These are phyloP conservation scores for Neopelma chrysocephalum DNA, from an alignment of 2,797 vertebrate genomes.

Conservation along the genomic window DNA sequence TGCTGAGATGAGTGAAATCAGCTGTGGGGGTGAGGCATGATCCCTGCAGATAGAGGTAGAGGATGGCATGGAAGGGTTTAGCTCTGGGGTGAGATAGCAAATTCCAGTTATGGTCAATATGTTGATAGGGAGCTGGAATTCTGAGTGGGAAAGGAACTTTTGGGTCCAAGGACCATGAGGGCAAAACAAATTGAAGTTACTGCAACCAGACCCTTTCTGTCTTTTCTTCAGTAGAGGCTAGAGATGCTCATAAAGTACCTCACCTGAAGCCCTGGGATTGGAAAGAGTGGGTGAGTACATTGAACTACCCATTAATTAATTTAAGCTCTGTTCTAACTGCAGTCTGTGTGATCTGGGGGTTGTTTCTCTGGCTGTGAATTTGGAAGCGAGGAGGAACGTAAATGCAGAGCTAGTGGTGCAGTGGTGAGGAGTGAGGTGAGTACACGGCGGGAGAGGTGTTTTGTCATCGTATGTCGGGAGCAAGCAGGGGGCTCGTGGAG, in stretches of 20 bases:
- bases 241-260: neutral
- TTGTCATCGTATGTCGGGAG: rapidly evolving
- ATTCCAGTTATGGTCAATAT: neutral
- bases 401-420: neutral
- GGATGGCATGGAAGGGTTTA: neutral
- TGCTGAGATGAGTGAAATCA: neutral
- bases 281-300: neutral
- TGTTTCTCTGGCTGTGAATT: neutral
- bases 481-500: neutral
- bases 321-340: neutral
- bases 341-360: rapidly evolving
- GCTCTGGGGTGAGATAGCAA: neutral
- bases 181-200: neutral
- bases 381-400: neutral
- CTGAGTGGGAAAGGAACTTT: rapidly evolving
- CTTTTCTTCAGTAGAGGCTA: neutral
- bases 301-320: neutral
- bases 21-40: neutral
- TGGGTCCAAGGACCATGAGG: rapidly evolving
- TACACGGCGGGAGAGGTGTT: rapidly evolving
- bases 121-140: neutral
- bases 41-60: neutral
- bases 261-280: rapidly evolving
- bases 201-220: rapidly evolving
- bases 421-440: rapidly evolving